phyloP scores from a whole-genome alignment of 1,140 invertebrate species.

The Ceratoteleas bidentatus region DNA sequence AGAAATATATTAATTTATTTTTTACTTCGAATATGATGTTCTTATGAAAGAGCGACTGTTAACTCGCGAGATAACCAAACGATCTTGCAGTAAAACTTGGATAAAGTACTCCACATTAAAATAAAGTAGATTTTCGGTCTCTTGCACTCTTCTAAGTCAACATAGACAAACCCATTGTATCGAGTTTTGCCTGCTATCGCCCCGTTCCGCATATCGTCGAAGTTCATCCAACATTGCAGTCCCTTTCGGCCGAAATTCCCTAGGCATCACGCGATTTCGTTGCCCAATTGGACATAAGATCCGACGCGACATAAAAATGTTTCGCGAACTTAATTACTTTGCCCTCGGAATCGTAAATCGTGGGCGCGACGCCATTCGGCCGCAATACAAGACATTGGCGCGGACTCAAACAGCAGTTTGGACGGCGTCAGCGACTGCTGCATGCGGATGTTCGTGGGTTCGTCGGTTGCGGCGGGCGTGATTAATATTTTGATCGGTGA shows the following conservation, averaged over 20 bases:
- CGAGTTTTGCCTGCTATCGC: not conserved
- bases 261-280: no score
- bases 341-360: not conserved
- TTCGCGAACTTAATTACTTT: slow-evolving; percentile 10
- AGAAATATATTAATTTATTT: no score
- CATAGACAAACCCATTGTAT: not conserved
- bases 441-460: slow-evolving; percentile 8
- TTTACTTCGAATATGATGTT: no score
- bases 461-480: slow-evolving; percentile 7
- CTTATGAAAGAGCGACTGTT: no score
- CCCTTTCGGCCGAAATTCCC: not conserved
- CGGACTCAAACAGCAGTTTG: slow-evolving; percentile 8
- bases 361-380: not conserved
- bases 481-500: slow-evolving; percentile 38
- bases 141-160: no score
- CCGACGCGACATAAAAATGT: no score
- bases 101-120: no score
- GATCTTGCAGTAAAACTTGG: no score
- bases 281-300: no score
- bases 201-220: not conserved
- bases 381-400: slow-evolving; percentile 24
- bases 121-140: no score
- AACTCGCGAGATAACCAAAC: no score
- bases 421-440: not conserved
- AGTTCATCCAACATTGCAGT: not conserved